phyloP scores from a whole-genome alignment of 2,797 vertebrate genomes.

The Ispidina picta region DNA sequence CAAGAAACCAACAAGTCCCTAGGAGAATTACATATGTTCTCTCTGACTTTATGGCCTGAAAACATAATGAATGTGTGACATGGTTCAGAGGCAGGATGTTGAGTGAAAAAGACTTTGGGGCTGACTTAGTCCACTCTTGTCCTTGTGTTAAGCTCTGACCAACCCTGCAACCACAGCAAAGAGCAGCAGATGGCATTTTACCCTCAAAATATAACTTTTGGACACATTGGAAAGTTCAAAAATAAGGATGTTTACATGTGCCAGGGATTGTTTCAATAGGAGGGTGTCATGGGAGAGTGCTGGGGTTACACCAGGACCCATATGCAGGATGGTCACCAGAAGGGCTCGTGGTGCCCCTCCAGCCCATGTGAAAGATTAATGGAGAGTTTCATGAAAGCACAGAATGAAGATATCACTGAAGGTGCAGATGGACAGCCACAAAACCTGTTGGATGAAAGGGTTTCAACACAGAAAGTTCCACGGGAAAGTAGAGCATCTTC shows the following conservation, averaged over 20 bases:
- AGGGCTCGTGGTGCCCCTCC: neutral
- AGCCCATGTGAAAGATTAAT: neutral
- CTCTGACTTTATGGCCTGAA: neutral
- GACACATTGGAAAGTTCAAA: neutral
- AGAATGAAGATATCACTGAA: neutral
- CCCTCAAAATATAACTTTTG: neutral
- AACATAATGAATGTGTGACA: neutral
- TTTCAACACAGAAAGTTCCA: neutral
- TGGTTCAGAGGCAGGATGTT: neutral
- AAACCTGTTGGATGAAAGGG: neutral
- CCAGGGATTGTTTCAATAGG: neutral
- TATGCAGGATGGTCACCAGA: neutral
- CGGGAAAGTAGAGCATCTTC: neutral
- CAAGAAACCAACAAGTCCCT: neutral
- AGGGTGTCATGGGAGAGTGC: neutral
- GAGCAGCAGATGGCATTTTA: neutral
- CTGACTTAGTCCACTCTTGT: neutral
- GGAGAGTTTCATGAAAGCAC: neutral
- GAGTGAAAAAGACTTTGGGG: neutral
- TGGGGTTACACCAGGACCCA: neutral
- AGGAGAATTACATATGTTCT: neutral
- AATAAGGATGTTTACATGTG: neutral
- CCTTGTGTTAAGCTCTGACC: neutral
- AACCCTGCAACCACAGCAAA: neutral
- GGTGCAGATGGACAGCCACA: neutral